phyloP scores from a whole-genome alignment of 2,888 invertebrate genomes.

The Pasiphila rectangulata region DNA sequence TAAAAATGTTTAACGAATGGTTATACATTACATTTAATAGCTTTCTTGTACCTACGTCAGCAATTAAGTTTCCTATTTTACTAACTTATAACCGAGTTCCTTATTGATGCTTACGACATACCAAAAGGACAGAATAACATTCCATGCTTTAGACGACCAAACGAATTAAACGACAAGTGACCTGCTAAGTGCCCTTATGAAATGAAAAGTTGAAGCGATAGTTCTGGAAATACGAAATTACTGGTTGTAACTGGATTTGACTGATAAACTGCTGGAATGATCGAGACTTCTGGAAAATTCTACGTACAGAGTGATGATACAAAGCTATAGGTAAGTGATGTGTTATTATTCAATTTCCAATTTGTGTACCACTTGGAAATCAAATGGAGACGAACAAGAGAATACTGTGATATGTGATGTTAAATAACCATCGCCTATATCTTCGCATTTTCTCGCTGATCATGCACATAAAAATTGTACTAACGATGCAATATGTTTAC shows the following conservation, averaged over 20 bases:
- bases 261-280: constrained; percentile 39
- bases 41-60: constrained; percentile 42
- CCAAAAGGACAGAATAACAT: constrained; percentile 52
- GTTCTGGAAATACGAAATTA: constrained; percentile 36
- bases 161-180: constrained; percentile 45
- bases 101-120: constrained; percentile 37
- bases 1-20: constrained; percentile 24
- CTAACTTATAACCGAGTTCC: not conserved
- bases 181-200: constrained; percentile 59
- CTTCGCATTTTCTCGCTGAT: no score
- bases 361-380: no score
- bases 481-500: no score
- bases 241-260: constrained; percentile 40
- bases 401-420: no score
- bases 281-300: constrained; percentile 45
- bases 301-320: constrained; percentile 68
- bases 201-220: constrained; percentile 41
- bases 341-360: no score
- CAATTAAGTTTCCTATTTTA: constrained; percentile 29
- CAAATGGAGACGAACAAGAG: no score
- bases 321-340: constrained; percentile 65
- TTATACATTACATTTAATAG: constrained; percentile 31
- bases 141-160: constrained; percentile 51
- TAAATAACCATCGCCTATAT: no score
- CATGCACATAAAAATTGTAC: no score